Base-by-base conservation (phyloP, 2,888 invertebrate species). In the Nemoura dubitans region DNA sequence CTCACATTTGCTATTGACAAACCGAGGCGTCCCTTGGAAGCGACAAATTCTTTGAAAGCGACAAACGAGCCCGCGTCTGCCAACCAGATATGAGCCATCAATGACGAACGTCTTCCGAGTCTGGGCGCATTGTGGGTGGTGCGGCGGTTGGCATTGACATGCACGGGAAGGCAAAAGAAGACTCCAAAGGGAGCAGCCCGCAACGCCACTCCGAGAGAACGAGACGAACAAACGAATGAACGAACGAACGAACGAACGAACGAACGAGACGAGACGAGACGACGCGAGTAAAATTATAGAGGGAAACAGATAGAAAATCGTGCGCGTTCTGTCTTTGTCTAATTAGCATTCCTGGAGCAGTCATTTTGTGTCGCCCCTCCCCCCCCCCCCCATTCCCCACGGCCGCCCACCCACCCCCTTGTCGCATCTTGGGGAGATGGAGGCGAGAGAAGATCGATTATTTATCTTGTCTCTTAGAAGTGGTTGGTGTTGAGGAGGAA, bases 301-400 rank as follows among this genome's bases (percentile, higher is more conserved):
- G 84, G 27, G 29, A 29, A 84, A 84, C 84, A 84, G 76, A 84
- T 76, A 84, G 84, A 84, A 84, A 84, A 84, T 84, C 84, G 84
- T 84, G 26, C 29, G n/a, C 88, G 83, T 87, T 85, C 90, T 89
- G 90, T 90, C 90, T 90, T 89, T 88, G 89, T 91, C 90, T 91
- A 91, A 91, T 91, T 91, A 90, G 90, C 90, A 90, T 90, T 90
- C 90, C 89, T 89, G 89, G 89, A 90, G 89, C 89, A 90, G 90
- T 90, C 90, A 90, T 90, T 90, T 90, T 85, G 77, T 77, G 86
- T 81, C 43, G 43, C 30, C 80, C 42, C 76, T 78, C 85, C 85
- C 26, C 85, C 76, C 21, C 16, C 59, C 14, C 21, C 59, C 85
- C 85, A 26, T 76, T 28, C 21, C 16, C 59, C 14, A 1, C 59